Conservation (phyloP, 2,888 invertebrate species). For the Diarsia dahlii region DNA sequence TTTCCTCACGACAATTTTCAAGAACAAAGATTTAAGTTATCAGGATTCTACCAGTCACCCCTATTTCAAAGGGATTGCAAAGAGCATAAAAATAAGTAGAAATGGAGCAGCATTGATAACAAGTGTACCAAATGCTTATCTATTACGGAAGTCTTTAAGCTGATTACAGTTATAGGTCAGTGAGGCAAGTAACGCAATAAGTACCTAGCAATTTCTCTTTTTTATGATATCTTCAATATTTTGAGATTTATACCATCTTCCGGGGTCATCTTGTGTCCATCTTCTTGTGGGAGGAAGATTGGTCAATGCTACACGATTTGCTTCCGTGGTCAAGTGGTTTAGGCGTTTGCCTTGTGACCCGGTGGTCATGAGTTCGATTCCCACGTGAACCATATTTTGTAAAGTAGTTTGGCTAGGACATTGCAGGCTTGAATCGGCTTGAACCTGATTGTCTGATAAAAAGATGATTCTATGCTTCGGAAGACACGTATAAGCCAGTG, state of each 20-base stretch:
- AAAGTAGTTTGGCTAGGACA: too few relatives aligned
- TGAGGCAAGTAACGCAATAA: conserved; percentile 13
- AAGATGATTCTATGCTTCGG: too few relatives aligned
- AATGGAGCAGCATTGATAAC: conserved; percentile 39
- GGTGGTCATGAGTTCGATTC: too few relatives aligned
- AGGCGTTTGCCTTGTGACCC: too few relatives aligned
- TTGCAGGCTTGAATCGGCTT: too few relatives aligned
- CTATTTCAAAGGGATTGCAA: background rate
- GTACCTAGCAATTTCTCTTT: background rate
- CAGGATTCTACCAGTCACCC: background rate
- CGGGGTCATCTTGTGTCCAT: background rate
- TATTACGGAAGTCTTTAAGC: conserved; percentile 48
- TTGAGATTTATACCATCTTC: background rate
- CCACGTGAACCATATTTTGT: too few relatives aligned
- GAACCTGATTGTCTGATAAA: too few relatives aligned
- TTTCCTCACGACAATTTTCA: too few relatives aligned
- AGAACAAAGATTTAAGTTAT: conserved; percentile 2
- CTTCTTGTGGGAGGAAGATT: background rate
- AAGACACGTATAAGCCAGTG: too few relatives aligned
- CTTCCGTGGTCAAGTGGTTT: too few relatives aligned
- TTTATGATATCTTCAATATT: background rate
- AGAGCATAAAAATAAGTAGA: conserved; percentile 13
- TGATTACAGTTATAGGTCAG: conserved; percentile 58
- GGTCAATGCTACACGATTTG: background rate
- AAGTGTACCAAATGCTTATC: conserved; percentile 48